Evolutionary conservation across 2,888 invertebrate genomes (phyloP).

Genomic region (Dynastes maya): DNA sequence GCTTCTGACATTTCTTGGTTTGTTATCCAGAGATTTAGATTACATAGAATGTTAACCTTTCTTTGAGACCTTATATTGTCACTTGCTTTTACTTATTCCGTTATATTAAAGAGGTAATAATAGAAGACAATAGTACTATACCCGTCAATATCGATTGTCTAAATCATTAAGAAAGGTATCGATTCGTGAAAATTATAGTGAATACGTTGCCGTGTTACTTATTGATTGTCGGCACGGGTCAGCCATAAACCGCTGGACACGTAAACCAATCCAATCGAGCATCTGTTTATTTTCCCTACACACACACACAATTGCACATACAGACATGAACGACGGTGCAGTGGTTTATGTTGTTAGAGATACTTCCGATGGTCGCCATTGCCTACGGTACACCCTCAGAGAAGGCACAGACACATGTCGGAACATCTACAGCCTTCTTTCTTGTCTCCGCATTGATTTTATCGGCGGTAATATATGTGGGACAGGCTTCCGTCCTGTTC

Average conservation of each 20-base stretch:
- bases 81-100: no score
- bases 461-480: constrained; percentile 32
- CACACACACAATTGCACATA: constrained; percentile 4
- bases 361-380: neutral
- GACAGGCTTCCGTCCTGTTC: neutral
- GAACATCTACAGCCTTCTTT: neutral
- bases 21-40: no score
- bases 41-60: no score
- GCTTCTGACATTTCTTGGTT: no score
- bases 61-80: no score
- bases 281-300: constrained; percentile 39
- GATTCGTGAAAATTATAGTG: no score
- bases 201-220: neutral
- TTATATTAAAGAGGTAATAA: no score
- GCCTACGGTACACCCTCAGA: neutral
- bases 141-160: no score
- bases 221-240: constrained; percentile 34
- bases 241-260: constrained; percentile 34
- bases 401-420: neutral
- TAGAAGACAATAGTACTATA: no score
- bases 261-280: constrained; percentile 35
- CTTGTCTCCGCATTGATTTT: constrained; percentile 28
- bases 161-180: no score
- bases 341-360: constrained; percentile 1
- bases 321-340: constrained; percentile 1